Evolutionary conservation across 2,888 invertebrate genomes (phyloP).

Genomic region (Nasonovia ribisnigri): DNA sequence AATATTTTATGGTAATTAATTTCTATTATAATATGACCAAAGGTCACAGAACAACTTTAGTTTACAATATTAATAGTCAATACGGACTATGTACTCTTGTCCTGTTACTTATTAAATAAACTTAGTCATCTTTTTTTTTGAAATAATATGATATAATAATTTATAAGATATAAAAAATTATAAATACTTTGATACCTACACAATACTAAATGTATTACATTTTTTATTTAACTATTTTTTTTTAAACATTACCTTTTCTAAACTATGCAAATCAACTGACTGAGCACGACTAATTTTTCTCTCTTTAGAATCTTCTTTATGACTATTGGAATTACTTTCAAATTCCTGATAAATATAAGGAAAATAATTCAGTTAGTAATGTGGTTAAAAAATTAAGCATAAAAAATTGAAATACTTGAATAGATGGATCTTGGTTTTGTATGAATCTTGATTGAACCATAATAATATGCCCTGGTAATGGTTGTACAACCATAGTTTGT

Average conservation of each 20-base stretch:
- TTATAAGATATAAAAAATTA: background rate
- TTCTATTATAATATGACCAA: background rate
- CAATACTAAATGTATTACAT: background rate
- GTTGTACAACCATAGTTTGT: conserved; percentile 58
- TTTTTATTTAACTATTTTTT: background rate
- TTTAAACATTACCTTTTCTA: conserved; percentile 69
- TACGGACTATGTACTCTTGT: background rate
- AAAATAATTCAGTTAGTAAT: background rate
- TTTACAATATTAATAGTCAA: background rate
- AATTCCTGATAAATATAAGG: conserved; percentile 37
- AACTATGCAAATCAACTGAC: conserved; percentile 70
- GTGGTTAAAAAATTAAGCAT: background rate
- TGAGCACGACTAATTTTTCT: conserved; percentile 68
- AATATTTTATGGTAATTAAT: background rate
- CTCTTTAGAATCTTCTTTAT: conserved; percentile 60
- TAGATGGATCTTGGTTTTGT: conserved; percentile 38
- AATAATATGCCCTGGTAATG: conserved; percentile 60
- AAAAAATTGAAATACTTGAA: conserved; percentile 24
- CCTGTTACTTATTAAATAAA: background rate
- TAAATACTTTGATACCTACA: background rate
- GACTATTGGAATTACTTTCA: conserved; percentile 36
- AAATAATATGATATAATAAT: background rate
- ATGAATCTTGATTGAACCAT: conserved; percentile 58
- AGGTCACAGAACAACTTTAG: background rate
- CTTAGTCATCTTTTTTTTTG: background rate